A percentile compares a stretch with the other conserved stretches of the same genome.
Evolutionary conservation across 2,888 invertebrate species (phyloP).

Genomic region (Luffia ferchaultella): DNA sequence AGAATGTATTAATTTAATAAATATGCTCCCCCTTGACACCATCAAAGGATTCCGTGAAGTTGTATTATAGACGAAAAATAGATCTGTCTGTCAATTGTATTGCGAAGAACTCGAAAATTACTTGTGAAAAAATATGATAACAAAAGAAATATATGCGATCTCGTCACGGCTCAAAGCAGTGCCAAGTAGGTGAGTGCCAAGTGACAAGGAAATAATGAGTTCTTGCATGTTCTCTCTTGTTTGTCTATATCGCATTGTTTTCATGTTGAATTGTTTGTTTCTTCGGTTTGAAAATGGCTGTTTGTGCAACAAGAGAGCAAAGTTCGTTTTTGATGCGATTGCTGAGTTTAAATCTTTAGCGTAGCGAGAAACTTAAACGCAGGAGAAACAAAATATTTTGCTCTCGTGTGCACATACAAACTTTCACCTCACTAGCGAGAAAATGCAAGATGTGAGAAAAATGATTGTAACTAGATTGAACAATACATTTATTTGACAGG

Average conservation of each 20-base stretch:
- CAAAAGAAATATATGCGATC: neutral
- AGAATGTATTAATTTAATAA: neutral
- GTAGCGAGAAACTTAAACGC: too few relatives aligned
- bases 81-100: neutral
- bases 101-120: neutral
- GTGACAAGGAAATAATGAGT: neutral
- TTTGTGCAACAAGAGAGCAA: too few relatives aligned
- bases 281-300: too few relatives aligned
- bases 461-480: too few relatives aligned
- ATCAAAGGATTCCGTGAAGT: neutral
- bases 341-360: too few relatives aligned
- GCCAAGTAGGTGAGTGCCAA: constrained; percentile 62
- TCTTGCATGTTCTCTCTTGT: neutral
- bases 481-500: too few relatives aligned
- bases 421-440: too few relatives aligned
- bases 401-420: too few relatives aligned
- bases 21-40: neutral
- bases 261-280: neutral
- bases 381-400: too few relatives aligned
- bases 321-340: too few relatives aligned
- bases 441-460: too few relatives aligned
- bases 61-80: neutral
- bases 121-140: neutral
- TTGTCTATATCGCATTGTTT: neutral
- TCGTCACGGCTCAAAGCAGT: constrained; percentile 15